A percentile compares a stretch with the other conserved stretches of the same genome.
phyloP scores from a whole-genome alignment of 2,888 invertebrate genomes.

The Bimastos eiseni region DNA sequence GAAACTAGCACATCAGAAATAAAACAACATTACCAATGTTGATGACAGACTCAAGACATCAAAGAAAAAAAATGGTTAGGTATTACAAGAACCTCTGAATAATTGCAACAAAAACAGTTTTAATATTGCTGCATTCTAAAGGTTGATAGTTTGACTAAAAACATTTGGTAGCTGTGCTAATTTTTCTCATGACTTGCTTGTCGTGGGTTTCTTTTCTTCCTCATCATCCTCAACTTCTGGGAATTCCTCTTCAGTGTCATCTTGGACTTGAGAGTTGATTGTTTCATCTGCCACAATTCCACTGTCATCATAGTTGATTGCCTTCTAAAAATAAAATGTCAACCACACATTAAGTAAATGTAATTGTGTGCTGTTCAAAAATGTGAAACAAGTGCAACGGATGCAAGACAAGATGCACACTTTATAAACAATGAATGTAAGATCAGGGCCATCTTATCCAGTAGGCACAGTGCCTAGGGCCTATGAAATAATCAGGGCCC shows the following conservation, averaged over 20 bases:
- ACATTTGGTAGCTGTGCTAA: neutral
- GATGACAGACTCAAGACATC: neutral
- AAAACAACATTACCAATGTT: neutral
- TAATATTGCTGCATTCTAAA: neutral
- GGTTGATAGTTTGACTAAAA: neutral
- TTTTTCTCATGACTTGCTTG: neutral
- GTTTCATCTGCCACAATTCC: neutral
- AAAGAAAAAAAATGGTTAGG: neutral
- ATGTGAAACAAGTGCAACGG: neutral
- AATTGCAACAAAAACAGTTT: neutral
- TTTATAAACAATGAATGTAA: no score
- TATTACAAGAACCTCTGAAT: neutral
- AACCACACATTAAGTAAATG: neutral
- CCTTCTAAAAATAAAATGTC: neutral
- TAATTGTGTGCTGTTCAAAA: neutral
- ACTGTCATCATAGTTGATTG: neutral
- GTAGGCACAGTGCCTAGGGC: no score
- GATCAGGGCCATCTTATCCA: no score
- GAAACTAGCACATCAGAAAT: neutral
- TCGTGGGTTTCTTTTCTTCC: neutral
- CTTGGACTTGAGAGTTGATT: constrained; percentile 2
- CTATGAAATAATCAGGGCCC: no score
- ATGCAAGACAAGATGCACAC: neutral
- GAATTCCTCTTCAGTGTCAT: neutral
- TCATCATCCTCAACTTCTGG: neutral